These are phyloP conservation scores for Marronus borbonicus DNA, from an alignment of 2,888 invertebrate genomes.

Conservation along the genomic window DNA sequence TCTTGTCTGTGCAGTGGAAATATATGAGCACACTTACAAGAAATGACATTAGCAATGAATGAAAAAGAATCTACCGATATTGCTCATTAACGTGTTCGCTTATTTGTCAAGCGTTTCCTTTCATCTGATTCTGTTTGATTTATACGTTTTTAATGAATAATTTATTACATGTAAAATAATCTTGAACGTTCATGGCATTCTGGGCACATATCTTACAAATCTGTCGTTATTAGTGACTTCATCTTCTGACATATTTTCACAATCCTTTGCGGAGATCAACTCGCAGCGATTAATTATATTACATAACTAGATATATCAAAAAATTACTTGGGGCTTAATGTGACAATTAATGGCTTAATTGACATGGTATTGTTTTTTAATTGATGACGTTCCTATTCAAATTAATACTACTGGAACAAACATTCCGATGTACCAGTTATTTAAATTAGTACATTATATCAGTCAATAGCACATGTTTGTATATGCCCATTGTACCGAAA, in stretches of 20 bases:
- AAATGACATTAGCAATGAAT: too few relatives aligned
- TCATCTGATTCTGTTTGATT: constrained; percentile 54
- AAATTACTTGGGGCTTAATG: constrained; percentile 18
- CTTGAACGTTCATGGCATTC: constrained; percentile 37
- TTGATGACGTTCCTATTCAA: constrained; percentile 13
- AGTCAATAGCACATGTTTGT: not conserved
- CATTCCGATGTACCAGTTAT: constrained; percentile 20
- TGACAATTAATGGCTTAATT: not conserved
- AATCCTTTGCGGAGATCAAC: constrained; percentile 14
- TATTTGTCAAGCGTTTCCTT: constrained; percentile 54
- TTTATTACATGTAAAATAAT: constrained; percentile 50
- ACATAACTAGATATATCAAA: not conserved
- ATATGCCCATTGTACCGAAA: too few relatives aligned
- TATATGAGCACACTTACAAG: too few relatives aligned
- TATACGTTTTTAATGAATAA: constrained; percentile 54
- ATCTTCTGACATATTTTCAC: constrained; percentile 26
- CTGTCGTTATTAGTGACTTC: constrained; percentile 30
- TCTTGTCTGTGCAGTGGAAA: not conserved
- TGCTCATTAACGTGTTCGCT: constrained; percentile 36
- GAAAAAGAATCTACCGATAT: not conserved
- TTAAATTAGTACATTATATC: constrained; percentile 19
- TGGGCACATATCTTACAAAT: constrained; percentile 47
- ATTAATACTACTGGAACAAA: constrained; percentile 19
- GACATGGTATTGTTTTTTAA: constrained; percentile 34
- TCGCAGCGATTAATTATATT: constrained; percentile 23